phyloP scores from a whole-genome alignment of 1,140 invertebrate genomes.

The Trachymyrmex cornetzi region DNA sequence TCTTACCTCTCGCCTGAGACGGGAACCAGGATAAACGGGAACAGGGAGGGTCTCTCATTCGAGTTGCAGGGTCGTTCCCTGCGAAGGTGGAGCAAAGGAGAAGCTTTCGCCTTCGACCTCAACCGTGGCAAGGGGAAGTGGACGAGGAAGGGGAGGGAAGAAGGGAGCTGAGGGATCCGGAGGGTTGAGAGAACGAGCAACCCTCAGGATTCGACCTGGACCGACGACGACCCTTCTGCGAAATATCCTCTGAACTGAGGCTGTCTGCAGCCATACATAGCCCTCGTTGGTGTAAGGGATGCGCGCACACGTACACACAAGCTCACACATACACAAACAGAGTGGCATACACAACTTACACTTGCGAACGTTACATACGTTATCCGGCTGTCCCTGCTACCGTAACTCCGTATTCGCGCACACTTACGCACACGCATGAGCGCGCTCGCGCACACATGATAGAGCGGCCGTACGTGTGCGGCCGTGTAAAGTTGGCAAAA shows the following conservation, averaged over 20 bases:
- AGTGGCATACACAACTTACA: not conserved
- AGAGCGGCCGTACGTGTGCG: constrained; percentile 13
- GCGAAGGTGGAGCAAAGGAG: constrained; percentile 80
- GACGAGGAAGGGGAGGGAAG: constrained; percentile 57
- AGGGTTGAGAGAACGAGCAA: constrained; percentile 79
- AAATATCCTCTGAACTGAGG: constrained; percentile 83
- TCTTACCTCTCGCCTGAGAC: constrained; percentile 68
- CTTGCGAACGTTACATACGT: constrained; percentile 54
- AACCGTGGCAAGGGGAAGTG: constrained; percentile 39
- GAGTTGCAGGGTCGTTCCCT: constrained; percentile 78
- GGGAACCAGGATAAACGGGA: constrained; percentile 75
- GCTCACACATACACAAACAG: constrained; percentile 49
- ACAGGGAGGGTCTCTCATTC: constrained; percentile 80
- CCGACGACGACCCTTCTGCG: constrained; percentile 78
- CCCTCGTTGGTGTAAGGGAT: constrained; percentile 52
- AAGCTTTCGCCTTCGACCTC: constrained; percentile 78
- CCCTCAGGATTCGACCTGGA: constrained; percentile 81
- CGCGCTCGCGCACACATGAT: not conserved
- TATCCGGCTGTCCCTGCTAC: constrained; percentile 49
- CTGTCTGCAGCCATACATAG: constrained; percentile 80
- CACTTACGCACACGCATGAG: not conserved
- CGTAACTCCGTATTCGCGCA: constrained; percentile 58
- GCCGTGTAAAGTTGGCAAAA: constrained; percentile 69
- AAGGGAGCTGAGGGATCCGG: constrained; percentile 71
- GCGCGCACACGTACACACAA: constrained; percentile 52